Base-by-base conservation (phyloP, 2,888 invertebrate genomes). In the Acleris emargana region DNA sequence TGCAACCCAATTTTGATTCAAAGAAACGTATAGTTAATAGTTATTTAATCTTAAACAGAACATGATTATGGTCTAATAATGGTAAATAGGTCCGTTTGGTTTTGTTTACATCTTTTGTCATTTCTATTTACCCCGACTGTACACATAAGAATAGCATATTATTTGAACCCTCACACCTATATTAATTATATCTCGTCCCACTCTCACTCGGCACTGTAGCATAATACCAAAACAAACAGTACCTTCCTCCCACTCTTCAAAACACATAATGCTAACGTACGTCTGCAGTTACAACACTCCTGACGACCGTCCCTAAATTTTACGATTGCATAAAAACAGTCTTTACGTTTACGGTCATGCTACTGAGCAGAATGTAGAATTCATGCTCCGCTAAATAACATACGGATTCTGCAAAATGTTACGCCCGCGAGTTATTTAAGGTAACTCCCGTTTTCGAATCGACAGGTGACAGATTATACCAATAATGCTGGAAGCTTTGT, bases 301-400 rank as follows among this genome's bases (percentile, higher is more conserved):
- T 57, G 55, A 57, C 28, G 43, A 51, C 42, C 11, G 49, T 50
- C 59, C 64, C 59, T 50, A 64, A 53, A 59, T 64, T 64, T 64
- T 45, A 64, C 59, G 64, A 60, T 43, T 64, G 59, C 64, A 60
- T 64, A 64, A 64, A 63, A 64, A 49, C 64, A 54, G 64, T 49
- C 54, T 64, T 58, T 58, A 59, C 64, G 59, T 64, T 55, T 55
- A 64, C 54, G 22, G 54, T 32, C 59, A 20, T 42, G 58, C 58
- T 50, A 57, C 59, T 54, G 54, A 43, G 54, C 54, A 50, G 18
- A 60, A 50, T 50, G 50, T 43, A 54, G 54, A 64, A 42, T 49
- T 43, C 54, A 50, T 42, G 22, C 43, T 47, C 25, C 55, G 49
- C 38, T 43, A 53, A 49, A 53, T 53, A 25, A 25, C 47, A 25